Conservation (phyloP, 2,113 vertebrate species). For the Porphyrio hochstetteri region DNA sequence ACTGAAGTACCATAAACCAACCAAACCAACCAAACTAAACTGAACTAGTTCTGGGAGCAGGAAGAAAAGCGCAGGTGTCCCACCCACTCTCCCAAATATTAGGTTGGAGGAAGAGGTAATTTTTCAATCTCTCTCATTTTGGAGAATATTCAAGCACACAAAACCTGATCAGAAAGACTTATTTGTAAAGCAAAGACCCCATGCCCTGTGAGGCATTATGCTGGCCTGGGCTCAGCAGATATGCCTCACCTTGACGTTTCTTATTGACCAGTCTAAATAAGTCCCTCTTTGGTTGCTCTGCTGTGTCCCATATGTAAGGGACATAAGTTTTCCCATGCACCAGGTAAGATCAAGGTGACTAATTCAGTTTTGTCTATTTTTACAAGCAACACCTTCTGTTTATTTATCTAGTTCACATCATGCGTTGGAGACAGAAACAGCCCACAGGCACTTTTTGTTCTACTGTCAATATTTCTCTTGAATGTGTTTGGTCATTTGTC, state of each 20-base stretch:
- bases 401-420: conserved; percentile 9
- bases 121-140: not conserved
- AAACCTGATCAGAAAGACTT: not conserved
- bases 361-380: not conserved
- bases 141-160: not conserved
- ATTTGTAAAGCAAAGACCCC: not conserved
- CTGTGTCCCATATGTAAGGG: not conserved
- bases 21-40: not conserved
- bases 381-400: not conserved
- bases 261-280: not conserved
- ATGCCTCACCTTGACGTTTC: not conserved
- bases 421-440: not conserved
- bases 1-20: not conserved
- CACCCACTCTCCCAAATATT: not conserved
- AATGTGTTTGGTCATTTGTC: not conserved
- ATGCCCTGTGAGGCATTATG: accelerated
- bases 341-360: not conserved
- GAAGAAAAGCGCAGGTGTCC: not conserved
- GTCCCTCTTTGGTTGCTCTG: accelerated
- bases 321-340: not conserved
- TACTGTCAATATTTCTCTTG: not conserved
- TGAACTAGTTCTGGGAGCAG: not conserved
- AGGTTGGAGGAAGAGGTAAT: not conserved
- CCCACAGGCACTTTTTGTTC: not conserved
- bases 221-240: not conserved